Percentiles rank a stretch among this genome's conserved stretches.
These are phyloP conservation scores for Plebejus anna DNA, from an alignment of 2,888 invertebrate genomes.

Conservation along the genomic window DNA sequence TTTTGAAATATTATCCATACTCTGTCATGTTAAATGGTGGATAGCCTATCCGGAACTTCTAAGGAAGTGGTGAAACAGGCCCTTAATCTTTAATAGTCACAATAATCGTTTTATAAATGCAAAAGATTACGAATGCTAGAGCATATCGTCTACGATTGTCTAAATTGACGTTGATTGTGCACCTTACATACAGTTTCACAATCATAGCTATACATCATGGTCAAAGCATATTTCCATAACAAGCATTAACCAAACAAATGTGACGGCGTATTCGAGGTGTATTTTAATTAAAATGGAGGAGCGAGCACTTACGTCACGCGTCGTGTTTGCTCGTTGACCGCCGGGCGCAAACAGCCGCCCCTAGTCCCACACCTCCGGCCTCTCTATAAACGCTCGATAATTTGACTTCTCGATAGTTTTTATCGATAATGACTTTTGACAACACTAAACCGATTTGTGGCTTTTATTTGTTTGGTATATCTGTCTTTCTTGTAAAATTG, in stretches of 20 bases:
- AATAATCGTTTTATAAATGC: background rate
- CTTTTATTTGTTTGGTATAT: no score
- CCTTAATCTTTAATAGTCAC: background rate
- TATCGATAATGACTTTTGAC: slow-evolving; percentile 2
- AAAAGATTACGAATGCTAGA: background rate
- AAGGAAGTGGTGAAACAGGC: no score
- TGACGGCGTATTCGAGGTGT: background rate
- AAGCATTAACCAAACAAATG: slow-evolving; percentile 12
- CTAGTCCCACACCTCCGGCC: slow-evolving; percentile 13
- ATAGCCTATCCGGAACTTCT: no score
- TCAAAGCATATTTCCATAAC: background rate
- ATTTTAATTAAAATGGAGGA: slow-evolving; percentile 20
- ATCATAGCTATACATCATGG: background rate
- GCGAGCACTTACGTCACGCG: slow-evolving; percentile 36
- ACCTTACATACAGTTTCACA: background rate
- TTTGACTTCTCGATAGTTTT: background rate
- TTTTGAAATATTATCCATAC: no score
- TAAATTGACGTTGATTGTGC: background rate
- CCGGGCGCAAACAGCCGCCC: slow-evolving; percentile 24
- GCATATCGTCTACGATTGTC: background rate
- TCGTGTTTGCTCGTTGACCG: slow-evolving; percentile 46
- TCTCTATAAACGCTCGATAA: slow-evolving; percentile 18
- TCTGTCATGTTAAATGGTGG: no score
- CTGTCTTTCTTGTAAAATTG: no score
- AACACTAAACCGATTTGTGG: background rate